Evolutionary conservation across 2,113 vertebrate species (phyloP), one percentile per base, ranked within the genome.

Genomic region (Calidris pugnax): DNA sequence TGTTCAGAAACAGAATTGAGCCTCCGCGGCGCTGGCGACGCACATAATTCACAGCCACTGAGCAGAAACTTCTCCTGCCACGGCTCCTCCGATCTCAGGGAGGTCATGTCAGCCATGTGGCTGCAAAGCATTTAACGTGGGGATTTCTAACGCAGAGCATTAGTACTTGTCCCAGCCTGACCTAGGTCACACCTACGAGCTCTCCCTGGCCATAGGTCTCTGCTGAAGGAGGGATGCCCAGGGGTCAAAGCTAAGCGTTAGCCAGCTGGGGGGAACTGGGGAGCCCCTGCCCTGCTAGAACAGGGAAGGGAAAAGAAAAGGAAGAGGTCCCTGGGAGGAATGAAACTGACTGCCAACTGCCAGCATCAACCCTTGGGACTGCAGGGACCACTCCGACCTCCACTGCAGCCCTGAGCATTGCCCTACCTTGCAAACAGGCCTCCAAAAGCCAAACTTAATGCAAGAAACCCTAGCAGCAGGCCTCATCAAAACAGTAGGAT

Each of bases 1-100:
- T 63, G 85, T 71, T 89, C 82, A 74, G 89, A 90, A 85, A 67
- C 26, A n/a, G 74, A 89, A 60, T 3, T 0, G 0, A 33, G 74
- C 43, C 85, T 83, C 16, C 0, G 17, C 1, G 4, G 48, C 0
- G 1, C 60, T 53, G 24, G 59, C 3, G 2, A 71, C 1, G 5
- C 59, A 43, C 66, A 39, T 47, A 86, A 73, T 39, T 95, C 76
- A 74, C 79, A 77, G 72, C 75, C 83, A 48, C 88, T 14, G 68
- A 92, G 83, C 35, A 83, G 83, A 76, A 94, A 47, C 76, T 77
- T 77, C 79, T 90, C n/a, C 78, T 71, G 72, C 82, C 41, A 50
- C 47, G 15, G 72, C 88, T 80, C 63, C 55, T 88, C 55, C 39
- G 57, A 68, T 39, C 88, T 69, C 88, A 41, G 62, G 0, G 3